Conservation (phyloP, 2,888 invertebrate genomes). For the Athalia cordata region DNA sequence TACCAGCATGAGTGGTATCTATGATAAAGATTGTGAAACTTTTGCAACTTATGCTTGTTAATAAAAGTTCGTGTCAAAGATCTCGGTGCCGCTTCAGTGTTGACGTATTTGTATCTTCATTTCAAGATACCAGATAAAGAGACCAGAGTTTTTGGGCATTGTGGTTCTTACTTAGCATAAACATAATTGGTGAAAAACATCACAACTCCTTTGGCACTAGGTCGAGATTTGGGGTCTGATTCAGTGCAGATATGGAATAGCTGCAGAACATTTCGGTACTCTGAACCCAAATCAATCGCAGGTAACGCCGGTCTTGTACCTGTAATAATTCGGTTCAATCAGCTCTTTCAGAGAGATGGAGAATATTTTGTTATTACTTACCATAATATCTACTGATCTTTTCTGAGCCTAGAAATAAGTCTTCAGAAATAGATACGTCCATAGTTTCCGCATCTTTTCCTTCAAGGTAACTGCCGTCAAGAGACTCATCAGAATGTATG, state of each 20-base stretch:
- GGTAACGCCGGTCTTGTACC: conserved; percentile 85
- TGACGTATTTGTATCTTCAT: too few relatives aligned
- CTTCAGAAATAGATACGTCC: conserved; percentile 16
- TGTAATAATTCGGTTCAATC: conserved; percentile 58
- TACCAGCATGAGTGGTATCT: too few relatives aligned
- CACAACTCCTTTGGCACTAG: conserved; percentile 77
- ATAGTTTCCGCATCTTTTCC: conserved; percentile 56
- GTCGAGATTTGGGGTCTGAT: conserved; percentile 76
- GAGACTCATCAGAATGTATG: conserved; percentile 66
- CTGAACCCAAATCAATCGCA: conserved; percentile 76
- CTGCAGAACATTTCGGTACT: conserved; percentile 80
- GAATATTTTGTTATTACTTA: conserved; percentile 10
- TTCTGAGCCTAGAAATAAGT: too few relatives aligned
- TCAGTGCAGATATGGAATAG: conserved; percentile 85
- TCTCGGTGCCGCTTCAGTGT: too few relatives aligned
- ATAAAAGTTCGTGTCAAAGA: too few relatives aligned
- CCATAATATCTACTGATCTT: conserved; percentile 32
- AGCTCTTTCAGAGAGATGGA: conserved; percentile 6
- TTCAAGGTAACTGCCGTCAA: conserved; percentile 57
- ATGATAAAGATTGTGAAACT: too few relatives aligned
- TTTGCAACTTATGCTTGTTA: too few relatives aligned
- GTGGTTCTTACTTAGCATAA: conserved; percentile 51
- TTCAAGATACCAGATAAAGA: too few relatives aligned
- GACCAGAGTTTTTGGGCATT: not conserved
- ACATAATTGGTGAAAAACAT: conserved; percentile 71